Evolutionary conservation across 1,140 invertebrate species (phyloP), one percentile per base, ranked within the genome.

Genomic region (Drosophila quadrilineata): DNA sequence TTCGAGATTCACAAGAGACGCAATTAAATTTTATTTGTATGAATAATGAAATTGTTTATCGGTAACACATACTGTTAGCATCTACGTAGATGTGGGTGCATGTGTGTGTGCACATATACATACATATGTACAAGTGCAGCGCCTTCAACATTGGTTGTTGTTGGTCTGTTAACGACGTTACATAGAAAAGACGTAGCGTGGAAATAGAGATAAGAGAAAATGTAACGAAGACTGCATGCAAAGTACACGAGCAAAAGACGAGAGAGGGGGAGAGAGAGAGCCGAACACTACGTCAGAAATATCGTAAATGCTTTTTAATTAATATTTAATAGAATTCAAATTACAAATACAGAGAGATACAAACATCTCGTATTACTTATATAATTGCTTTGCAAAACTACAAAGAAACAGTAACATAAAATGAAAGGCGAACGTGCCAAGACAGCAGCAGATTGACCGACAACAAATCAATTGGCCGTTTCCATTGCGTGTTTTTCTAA

Each of bases 261-360:
- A n/a, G n/a, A n/a, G n/a, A n/a, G n/a, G n/a, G n/a, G n/a, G n/a
- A n/a, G n/a, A n/a, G n/a, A n/a, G n/a, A n/a, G n/a, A n/a, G n/a
- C n/a, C n/a, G n/a, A n/a, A n/a, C n/a, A 29, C 10, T 68, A 56
- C 53, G 36, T 28, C 26, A 53, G 28, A 24, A 17, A 46, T 49
- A 63, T 54, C 33, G 35, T 12, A 33, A 58, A 57, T 28, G 49
- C 31, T 67, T 64, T 68, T 70, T 68, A 41, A 60, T 68, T 63
- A 75, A 82, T 46, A 71, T 45, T 57, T 43, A 71, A 54, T 57
- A 50, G 48, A 71, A 75, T 75, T 65, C 41, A 41, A 80, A 67
- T 62, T 71, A 54, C 50, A 74, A 64, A 29, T 14, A 41, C 24
- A 38, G 17, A 36, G 9, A 43, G 26, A 62, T 53, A 26, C 21